These are phyloP conservation scores for Luidia sarsii DNA, from an alignment of 53 echinoderm and acorn worm species.

Conservation along the genomic window DNA sequence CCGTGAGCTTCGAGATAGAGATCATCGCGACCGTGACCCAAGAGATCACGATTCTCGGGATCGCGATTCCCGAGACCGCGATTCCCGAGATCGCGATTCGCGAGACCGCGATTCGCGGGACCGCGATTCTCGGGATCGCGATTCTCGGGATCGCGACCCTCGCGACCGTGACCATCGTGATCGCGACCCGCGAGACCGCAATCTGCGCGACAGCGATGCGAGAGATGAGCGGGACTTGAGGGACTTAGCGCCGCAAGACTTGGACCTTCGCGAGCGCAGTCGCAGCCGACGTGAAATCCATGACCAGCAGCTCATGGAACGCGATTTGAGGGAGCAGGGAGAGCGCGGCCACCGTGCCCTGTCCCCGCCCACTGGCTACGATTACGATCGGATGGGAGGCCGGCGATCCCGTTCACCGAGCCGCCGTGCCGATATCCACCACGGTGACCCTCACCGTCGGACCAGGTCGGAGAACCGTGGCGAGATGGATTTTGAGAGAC, in stretches of 20 bases:
- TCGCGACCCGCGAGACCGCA: not conserved
- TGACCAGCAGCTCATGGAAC: conserved; percentile 33
- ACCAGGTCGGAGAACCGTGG: conserved; percentile 92
- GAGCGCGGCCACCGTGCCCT: conserved; percentile 60
- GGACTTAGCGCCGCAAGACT: conserved; percentile 1
- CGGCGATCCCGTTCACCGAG: conserved; percentile 92
- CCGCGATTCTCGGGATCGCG: not conserved
- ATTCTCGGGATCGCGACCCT: not conserved
- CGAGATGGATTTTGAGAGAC: conserved; percentile 86
- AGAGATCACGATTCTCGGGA: conserved; percentile 14
- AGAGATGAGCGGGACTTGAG: not conserved
- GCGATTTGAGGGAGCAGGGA: conserved; percentile 40
- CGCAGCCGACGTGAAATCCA: conserved; percentile 16
- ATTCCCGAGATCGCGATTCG: not conserved
- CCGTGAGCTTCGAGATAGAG: conserved; percentile 11
- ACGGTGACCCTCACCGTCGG: conserved; percentile 73
- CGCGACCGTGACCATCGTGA: not conserved
- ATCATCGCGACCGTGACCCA: conserved; percentile 32
- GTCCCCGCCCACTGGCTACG: conserved; percentile 78
- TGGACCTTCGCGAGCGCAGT: conserved; percentile 1
- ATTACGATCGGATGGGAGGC: conserved; percentile 60
- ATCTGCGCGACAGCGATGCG: not conserved
- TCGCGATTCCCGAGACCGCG: conserved; percentile 14
- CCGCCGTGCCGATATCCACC: conserved; percentile 66
- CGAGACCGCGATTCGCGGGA: not conserved